Conservation (phyloP, 92 coral and sea anemone species). For the Epizoanthus scotinus region DNA sequence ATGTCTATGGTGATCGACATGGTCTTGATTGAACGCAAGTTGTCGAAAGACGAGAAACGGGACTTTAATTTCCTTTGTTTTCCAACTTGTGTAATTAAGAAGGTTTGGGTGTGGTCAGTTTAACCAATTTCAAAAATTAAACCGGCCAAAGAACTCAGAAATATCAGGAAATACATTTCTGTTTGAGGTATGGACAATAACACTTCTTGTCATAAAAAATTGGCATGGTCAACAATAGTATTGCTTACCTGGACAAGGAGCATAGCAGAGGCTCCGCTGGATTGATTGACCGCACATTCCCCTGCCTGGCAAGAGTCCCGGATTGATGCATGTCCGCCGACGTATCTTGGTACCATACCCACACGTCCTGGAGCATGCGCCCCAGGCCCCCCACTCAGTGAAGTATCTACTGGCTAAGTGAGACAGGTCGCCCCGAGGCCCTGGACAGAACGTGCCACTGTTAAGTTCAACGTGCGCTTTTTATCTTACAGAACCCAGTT, state of each 20-base stretch:
- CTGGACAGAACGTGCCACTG: neutral
- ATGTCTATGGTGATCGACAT: too few relatives aligned
- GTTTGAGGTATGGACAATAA: too few relatives aligned
- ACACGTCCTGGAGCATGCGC: constrained; percentile 78
- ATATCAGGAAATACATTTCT: too few relatives aligned
- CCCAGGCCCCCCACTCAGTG: constrained; percentile 74
- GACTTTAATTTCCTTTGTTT: too few relatives aligned
- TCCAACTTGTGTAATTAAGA: too few relatives aligned
- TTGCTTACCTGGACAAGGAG: constrained; percentile 27
- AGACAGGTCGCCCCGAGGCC: constrained; percentile 29
- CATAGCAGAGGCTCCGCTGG: constrained; percentile 9
- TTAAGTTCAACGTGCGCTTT: neutral
- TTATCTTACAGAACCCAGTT: neutral
- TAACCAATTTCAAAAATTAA: too few relatives aligned
- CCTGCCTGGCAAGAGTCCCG: constrained; percentile 56
- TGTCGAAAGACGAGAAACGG: too few relatives aligned
- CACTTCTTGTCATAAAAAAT: neutral
- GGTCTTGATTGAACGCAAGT: too few relatives aligned
- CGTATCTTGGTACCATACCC: constrained; percentile 77
- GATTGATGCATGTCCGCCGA: constrained; percentile 65
- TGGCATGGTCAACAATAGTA: neutral
- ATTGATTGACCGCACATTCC: constrained; percentile 20
- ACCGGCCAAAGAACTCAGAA: too few relatives aligned
- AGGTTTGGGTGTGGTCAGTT: too few relatives aligned
- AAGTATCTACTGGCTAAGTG: constrained; percentile 46